Percentiles rank a stretch among this genome's conserved stretches.
These are phyloP conservation scores for Eupsilia transversa DNA, from an alignment of 2,888 invertebrate species.

Conservation along the genomic window DNA sequence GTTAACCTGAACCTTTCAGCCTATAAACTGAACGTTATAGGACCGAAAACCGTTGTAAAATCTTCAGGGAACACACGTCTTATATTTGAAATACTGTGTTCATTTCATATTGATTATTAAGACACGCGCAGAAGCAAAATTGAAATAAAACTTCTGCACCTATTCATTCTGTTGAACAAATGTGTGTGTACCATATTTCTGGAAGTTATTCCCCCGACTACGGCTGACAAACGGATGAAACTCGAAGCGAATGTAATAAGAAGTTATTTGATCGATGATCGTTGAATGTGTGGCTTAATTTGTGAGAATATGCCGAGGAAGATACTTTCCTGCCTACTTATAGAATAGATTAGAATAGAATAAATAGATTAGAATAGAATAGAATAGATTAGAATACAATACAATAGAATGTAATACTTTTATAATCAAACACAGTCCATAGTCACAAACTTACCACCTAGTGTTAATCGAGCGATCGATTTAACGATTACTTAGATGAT, in stretches of 20 bases:
- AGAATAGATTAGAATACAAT: too few species aligned
- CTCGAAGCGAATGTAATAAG: constrained; percentile 69
- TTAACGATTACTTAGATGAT: too few species aligned
- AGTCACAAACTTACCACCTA: too few species aligned
- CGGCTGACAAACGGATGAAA: constrained; percentile 64
- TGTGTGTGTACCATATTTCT: constrained; percentile 62
- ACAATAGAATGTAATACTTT: too few species aligned
- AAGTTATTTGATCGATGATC: constrained; percentile 72
- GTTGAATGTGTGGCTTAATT: constrained; percentile 29
- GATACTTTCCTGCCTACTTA: not conserved
- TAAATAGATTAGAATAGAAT: too few species aligned
- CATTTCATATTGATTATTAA: not conserved
- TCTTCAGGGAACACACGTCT: not conserved
- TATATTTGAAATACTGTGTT: too few species aligned
- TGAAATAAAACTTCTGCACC: constrained; percentile 32
- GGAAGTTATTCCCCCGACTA: constrained; percentile 56
- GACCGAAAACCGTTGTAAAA: too few species aligned
- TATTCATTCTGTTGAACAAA: constrained; percentile 28
- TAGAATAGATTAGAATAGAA: too few species aligned
- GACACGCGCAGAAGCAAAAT: not conserved
- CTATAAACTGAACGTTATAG: too few species aligned
- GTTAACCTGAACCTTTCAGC: too few species aligned
- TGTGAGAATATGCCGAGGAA: not conserved
- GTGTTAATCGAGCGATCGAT: too few species aligned
- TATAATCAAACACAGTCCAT: too few species aligned